A percentile compares a stretch with the other conserved stretches of the same genome.
Evolutionary conservation across 2,888 invertebrate genomes (phyloP).

Genomic region (Lycaena phlaeas): DNA sequence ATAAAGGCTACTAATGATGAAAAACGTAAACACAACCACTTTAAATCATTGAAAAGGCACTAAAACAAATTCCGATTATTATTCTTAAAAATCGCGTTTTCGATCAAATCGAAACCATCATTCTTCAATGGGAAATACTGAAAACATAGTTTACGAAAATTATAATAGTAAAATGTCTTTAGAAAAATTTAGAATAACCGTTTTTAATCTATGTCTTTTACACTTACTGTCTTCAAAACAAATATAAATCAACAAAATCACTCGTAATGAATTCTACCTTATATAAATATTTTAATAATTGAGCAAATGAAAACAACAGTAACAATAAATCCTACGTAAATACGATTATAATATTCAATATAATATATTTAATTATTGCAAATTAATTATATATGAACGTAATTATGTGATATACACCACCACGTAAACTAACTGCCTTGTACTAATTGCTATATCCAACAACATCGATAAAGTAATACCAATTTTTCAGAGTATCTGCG

Average conservation of each 20-base stretch:
- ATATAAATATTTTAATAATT: constrained; percentile 63
- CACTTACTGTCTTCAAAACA: neutral
- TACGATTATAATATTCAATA: constrained; percentile 45
- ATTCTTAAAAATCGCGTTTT: neutral
- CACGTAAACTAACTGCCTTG: constrained; percentile 51
- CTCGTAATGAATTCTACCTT: constrained; percentile 42
- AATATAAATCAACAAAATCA: constrained; percentile 10
- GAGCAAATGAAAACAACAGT: constrained; percentile 71
- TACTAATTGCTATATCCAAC: constrained; percentile 55
- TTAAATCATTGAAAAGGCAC: constrained; percentile 5
- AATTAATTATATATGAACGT: constrained; percentile 31
- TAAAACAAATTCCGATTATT: constrained; percentile 6
- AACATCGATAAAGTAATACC: constrained; percentile 49
- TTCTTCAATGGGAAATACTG: neutral
- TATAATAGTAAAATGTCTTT: neutral
- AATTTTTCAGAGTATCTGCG: constrained; percentile 36
- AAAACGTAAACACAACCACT: constrained; percentile 7
- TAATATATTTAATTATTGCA: constrained; percentile 42
- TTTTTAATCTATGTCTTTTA: constrained; percentile 12
- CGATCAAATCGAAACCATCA: neutral
- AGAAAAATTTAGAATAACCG: neutral
- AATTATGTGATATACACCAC: constrained; percentile 37
- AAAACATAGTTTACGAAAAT: neutral
- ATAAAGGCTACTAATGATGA: constrained; percentile 50
- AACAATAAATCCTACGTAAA: constrained; percentile 58